phyloP scores from a whole-genome alignment of 2,113 vertebrate species.

The Dolichallabes microphthalmus region DNA sequence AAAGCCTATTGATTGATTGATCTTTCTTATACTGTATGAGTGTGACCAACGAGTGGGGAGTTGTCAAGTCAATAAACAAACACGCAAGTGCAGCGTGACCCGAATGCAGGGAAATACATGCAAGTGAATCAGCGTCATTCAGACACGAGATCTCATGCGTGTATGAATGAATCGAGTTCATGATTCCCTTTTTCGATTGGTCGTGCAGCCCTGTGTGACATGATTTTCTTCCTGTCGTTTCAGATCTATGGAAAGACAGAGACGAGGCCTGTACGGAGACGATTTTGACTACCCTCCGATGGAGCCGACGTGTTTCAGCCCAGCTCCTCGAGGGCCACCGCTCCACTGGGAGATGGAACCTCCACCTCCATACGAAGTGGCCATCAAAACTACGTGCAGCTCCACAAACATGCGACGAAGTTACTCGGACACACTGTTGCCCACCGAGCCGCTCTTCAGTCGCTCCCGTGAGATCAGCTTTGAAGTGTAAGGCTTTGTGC shows the following conservation, averaged over 20 bases:
- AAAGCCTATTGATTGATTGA: too few species aligned
- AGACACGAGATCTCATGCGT: too few species aligned
- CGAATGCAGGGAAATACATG: too few species aligned
- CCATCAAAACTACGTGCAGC: slow-evolving; percentile 77
- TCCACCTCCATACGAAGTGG: slow-evolving; percentile 77
- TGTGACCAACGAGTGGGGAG: too few species aligned
- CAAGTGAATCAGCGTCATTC: too few species aligned
- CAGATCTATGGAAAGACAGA: slow-evolving; percentile 68
- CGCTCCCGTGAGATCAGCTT: slow-evolving; percentile 78
- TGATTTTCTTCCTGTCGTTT: background rate
- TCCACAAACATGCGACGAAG: slow-evolving; percentile 76
- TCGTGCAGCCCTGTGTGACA: background rate
- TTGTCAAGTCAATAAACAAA: too few species aligned
- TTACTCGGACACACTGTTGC: slow-evolving; percentile 75
- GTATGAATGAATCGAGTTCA: too few species aligned
- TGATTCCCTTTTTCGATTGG: too few species aligned
- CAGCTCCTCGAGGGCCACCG: slow-evolving; percentile 63
- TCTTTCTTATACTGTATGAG: too few species aligned
- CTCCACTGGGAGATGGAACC: slow-evolving; percentile 72
- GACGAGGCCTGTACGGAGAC: slow-evolving; percentile 61
- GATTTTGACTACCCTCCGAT: slow-evolving; percentile 77
- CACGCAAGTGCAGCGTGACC: too few species aligned
- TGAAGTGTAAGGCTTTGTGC: slow-evolving; percentile 67
- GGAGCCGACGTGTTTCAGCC: slow-evolving; percentile 71
- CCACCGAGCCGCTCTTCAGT: slow-evolving; percentile 72